phyloP scores from a whole-genome alignment of 2,888 invertebrate species.

The Scaptomyza parva region DNA sequence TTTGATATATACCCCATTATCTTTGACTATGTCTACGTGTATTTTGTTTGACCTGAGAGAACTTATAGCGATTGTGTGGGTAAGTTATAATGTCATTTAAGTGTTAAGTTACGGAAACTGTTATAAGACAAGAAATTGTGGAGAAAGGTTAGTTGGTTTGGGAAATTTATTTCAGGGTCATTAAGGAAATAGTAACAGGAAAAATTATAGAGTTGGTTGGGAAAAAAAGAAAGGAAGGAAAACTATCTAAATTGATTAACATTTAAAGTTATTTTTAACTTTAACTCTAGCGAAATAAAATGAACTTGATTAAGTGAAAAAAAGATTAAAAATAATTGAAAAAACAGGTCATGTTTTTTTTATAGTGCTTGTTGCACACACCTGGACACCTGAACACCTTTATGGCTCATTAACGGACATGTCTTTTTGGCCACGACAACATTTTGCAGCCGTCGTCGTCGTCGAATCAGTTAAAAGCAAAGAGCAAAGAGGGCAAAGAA shows the following conservation, averaged over 20 bases:
- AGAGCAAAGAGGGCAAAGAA: too few relatives aligned
- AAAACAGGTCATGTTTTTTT: conserved; percentile 11
- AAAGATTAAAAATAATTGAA: not conserved
- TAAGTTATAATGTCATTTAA: conserved; percentile 3
- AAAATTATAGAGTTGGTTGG: not conserved
- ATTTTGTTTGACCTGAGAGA: not conserved
- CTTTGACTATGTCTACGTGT: conserved; percentile 6
- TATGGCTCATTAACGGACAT: conserved; percentile 78
- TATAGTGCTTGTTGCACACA: conserved; percentile 54
- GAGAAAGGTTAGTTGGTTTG: not conserved
- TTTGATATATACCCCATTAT: conserved; percentile 54
- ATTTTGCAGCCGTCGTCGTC: conserved; percentile 53
- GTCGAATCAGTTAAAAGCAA: conserved; percentile 23
- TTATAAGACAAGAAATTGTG: not conserved
- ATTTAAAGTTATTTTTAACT: too few relatives aligned
- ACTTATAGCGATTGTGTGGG: not conserved
- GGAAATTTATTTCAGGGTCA: too few relatives aligned
- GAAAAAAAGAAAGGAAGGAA: not conserved
- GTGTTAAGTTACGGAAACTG: not conserved
- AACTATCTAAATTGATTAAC: too few relatives aligned
- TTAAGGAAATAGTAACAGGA: not conserved
- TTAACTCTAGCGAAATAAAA: too few relatives aligned
- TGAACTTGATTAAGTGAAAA: not conserved
- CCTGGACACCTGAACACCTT: too few relatives aligned
- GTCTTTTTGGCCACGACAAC: conserved; percentile 45